These are phyloP conservation scores for Xestoiulus laeticollis DNA, from an alignment of 2,888 invertebrate species.

Conservation along the genomic window DNA sequence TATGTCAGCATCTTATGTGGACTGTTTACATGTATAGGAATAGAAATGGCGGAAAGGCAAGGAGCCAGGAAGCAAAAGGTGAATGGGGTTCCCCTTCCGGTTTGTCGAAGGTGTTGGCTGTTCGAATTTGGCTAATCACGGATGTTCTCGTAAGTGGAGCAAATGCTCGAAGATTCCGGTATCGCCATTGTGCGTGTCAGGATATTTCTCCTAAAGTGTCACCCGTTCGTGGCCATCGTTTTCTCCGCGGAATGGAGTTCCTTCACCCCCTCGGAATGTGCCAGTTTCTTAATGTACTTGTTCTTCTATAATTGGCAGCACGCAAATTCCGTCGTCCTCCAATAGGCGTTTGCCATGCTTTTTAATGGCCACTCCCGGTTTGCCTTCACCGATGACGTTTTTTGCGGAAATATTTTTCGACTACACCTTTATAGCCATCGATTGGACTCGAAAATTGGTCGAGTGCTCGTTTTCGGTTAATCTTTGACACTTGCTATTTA, in stretches of 20 bases:
- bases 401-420: neutral
- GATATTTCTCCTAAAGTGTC: neutral
- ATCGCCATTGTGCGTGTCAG: neutral
- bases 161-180: neutral
- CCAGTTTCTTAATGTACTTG: neutral
- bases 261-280: slow-evolving; percentile 13
- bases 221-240: neutral
- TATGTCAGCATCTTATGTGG: no score
- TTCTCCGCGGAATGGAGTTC: neutral
- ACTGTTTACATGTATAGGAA: no score
- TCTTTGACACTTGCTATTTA: neutral
- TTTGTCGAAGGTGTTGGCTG: neutral
- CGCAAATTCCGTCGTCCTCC: neutral
- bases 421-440: neutral
- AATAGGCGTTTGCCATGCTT: neutral
- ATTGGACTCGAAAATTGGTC: neutral
- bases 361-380: neutral
- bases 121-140: neutral
- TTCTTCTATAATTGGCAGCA: neutral
- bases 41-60: no score
- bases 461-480: neutral
- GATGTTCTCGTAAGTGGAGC: neutral
- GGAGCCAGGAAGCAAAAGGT: neutral
- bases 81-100: neutral
- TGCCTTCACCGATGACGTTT: neutral